A percentile compares a stretch with the other conserved stretches of the same genome.
phyloP scores from a whole-genome alignment of 2,797 vertebrate species.

The Eulemur rubriventer region DNA sequence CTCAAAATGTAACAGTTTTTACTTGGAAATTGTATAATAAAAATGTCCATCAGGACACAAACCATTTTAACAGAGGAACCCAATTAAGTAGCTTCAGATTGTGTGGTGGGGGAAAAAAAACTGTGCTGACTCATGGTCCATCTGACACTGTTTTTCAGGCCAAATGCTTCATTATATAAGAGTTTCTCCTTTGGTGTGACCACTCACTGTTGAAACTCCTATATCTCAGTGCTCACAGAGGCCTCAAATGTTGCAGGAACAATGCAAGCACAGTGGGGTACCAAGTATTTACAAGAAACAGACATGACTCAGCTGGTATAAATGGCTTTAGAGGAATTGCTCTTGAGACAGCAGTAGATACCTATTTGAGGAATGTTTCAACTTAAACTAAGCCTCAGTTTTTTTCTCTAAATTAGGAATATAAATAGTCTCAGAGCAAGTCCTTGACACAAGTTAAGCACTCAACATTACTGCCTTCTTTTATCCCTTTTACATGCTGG shows the following conservation, averaged over 20 bases:
- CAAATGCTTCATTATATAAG: slow-evolving; percentile 58
- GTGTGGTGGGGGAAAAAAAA: background rate
- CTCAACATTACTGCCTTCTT: background rate
- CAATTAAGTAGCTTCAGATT: background rate
- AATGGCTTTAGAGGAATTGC: background rate
- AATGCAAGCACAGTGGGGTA: background rate
- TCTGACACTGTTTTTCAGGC: slow-evolving; percentile 65
- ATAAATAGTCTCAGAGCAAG: background rate
- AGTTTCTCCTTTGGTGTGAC: background rate
- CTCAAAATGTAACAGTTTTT: background rate
- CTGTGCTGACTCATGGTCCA: slow-evolving; percentile 48
- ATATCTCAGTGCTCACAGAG: background rate
- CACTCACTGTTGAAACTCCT: slow-evolving; percentile 24
- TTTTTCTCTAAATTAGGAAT: background rate
- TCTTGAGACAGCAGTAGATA: background rate
- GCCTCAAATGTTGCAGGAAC: slow-evolving; percentile 11
- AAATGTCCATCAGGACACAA: background rate
- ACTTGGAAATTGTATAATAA: slow-evolving; percentile 4
- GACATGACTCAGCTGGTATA: background rate
- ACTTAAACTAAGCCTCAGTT: background rate
- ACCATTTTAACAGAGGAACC: slow-evolving; percentile 4
- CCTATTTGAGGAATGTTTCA: background rate
- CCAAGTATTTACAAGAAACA: background rate
- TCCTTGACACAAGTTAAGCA: background rate
- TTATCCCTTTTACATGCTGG: background rate